Conservation (phyloP, 2,113 vertebrate genomes). For the Mobula hypostoma region DNA sequence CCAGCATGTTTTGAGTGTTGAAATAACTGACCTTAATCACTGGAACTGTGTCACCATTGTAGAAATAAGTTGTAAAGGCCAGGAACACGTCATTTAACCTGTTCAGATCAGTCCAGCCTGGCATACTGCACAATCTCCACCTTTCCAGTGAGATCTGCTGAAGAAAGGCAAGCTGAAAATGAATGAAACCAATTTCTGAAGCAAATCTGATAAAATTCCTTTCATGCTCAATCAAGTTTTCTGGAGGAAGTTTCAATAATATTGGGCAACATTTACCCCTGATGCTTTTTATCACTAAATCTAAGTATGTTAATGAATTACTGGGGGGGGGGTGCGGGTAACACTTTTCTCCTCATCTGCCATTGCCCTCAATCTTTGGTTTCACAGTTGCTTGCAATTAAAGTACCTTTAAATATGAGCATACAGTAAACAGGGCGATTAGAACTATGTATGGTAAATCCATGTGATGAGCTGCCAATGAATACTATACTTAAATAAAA, state of each 20-base stretch:
- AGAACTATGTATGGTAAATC: too few species aligned
- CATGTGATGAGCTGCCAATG: too few species aligned
- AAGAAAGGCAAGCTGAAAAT: neutral
- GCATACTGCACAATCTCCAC: neutral
- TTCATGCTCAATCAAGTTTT: too few species aligned
- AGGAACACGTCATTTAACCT: neutral
- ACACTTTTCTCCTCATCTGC: neutral
- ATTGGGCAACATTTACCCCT: neutral
- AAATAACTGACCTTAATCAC: neutral
- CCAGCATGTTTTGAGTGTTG: too few species aligned
- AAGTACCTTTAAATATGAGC: neutral
- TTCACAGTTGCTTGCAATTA: neutral
- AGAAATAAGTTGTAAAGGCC: neutral
- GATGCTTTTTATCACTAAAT: too few species aligned
- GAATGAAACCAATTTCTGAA: neutral
- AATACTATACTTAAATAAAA: neutral
- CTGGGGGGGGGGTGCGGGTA: neutral
- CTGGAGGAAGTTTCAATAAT: neutral
- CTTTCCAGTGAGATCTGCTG: neutral
- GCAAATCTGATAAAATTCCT: neutral
- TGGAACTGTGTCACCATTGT: neutral
- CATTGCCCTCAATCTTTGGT: neutral
- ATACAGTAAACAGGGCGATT: neutral
- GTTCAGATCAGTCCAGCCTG: neutral
- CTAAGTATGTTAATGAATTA: neutral